phyloP scores from a whole-genome alignment of 2,797 vertebrate genomes.

The Toxotes lorentzi region DNA sequence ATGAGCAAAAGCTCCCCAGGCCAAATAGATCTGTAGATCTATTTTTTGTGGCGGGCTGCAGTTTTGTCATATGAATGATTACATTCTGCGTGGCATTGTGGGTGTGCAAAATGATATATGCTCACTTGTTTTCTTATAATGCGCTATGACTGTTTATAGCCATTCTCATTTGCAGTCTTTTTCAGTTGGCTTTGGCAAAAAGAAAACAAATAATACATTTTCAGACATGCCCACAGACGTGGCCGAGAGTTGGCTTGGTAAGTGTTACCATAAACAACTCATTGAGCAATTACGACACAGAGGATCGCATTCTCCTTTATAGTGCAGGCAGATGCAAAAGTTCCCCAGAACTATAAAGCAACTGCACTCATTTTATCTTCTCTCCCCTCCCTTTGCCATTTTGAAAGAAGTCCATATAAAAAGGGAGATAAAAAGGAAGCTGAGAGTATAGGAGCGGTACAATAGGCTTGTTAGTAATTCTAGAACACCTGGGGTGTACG shows the following conservation, averaged over 20 bases:
- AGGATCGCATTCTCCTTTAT: background rate
- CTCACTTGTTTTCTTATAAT: background rate
- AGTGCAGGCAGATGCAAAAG: background rate
- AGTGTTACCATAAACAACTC: conserved; percentile 16
- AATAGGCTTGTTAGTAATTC: conserved; percentile 19
- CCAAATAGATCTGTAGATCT: conserved; percentile 57
- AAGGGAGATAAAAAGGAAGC: background rate
- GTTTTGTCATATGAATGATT: conserved; percentile 41
- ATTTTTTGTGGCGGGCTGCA: conserved; percentile 18
- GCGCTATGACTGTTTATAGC: background rate
- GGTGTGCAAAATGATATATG: conserved; percentile 23
- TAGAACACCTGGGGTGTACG: background rate
- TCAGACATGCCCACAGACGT: conserved; percentile 22
- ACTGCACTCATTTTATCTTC: background rate
- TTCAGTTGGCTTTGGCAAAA: conserved; percentile 25
- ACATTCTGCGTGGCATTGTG: conserved; percentile 22
- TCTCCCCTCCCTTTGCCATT: background rate
- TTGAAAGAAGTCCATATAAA: background rate
- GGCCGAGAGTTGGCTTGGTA: conserved; percentile 10
- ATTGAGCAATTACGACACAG: conserved; percentile 18
- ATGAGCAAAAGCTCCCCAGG: conserved; percentile 60
- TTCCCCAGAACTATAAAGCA: background rate
- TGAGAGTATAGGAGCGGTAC: background rate
- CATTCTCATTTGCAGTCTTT: conserved; percentile 6
- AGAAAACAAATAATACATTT: background rate